phyloP scores from a whole-genome alignment of 2,113 vertebrate species.

The Megalops atlanticus region DNA sequence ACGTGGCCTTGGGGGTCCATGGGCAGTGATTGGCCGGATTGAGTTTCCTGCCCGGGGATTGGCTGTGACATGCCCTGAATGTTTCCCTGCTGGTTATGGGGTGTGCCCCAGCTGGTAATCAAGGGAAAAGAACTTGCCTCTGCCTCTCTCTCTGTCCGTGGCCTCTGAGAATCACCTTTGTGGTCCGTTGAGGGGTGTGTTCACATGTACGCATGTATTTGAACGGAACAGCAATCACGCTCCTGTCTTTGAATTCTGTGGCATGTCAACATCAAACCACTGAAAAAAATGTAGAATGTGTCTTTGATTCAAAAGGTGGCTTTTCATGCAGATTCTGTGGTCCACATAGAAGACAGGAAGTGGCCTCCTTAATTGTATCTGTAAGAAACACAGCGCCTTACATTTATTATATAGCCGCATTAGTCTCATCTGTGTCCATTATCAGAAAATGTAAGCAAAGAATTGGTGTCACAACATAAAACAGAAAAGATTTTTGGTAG shows the following conservation, averaged over 20 bases:
- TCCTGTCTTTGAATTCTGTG: too few species aligned
- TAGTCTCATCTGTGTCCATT: not conserved
- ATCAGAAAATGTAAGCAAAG: not conserved
- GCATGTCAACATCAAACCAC: not conserved
- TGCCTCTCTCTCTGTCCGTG: not conserved
- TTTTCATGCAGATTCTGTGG: not conserved
- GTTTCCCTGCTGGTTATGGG: not conserved
- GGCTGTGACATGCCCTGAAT: not conserved
- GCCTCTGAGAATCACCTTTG: not conserved
- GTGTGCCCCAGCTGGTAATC: not conserved
- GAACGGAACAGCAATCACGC: not conserved
- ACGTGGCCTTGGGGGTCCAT: not conserved
- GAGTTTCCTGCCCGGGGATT: not conserved
- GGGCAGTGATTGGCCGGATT: slow-evolving; percentile 18
- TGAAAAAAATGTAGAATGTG: not conserved
- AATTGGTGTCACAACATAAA: not conserved
- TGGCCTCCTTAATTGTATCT: not conserved
- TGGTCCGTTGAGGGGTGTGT: not conserved
- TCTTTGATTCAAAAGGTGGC: not conserved
- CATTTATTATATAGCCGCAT: not conserved
- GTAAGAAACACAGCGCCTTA: too few species aligned
- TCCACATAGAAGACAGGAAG: too few species aligned
- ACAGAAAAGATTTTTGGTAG: not conserved
- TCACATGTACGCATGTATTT: not conserved
- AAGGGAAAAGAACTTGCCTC: not conserved